A percentile compares a stretch with the other conserved stretches of the same genome.
Conservation (phyloP, 64 coral and sea anemone species). For the Pocillopora verrucosa region DNA sequence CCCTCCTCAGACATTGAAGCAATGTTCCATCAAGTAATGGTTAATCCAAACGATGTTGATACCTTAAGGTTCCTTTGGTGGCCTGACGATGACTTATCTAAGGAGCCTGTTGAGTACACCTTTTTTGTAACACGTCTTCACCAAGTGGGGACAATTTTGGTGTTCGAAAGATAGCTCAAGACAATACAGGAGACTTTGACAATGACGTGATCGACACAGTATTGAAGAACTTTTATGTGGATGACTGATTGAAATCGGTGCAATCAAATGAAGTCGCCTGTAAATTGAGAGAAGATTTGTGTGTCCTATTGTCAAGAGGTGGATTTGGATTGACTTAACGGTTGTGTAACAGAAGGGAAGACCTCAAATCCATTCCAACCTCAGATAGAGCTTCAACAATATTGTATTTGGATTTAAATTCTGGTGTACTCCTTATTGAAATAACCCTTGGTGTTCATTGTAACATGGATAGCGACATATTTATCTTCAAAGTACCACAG, state of each 20-base stretch:
- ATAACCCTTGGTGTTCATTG: conserved; percentile 3
- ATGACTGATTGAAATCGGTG: not conserved
- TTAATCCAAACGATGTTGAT: not conserved
- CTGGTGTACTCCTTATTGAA: not conserved
- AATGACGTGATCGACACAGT: not conserved
- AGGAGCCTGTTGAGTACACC: not conserved
- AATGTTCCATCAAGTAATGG: not conserved
- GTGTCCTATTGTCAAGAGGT: not conserved
- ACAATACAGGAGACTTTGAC: not conserved
- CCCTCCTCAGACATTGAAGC: not conserved
- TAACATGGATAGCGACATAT: not conserved
- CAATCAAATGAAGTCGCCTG: not conserved
- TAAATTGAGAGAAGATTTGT: not conserved
- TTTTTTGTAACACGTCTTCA: not conserved
- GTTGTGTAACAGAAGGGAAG: not conserved
- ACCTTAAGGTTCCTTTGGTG: not conserved
- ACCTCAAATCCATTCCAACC: not conserved
- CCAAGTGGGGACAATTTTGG: not conserved
- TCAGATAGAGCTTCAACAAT: not conserved
- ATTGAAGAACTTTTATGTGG: not conserved
- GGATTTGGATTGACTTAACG: not conserved
- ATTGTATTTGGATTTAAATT: not conserved
- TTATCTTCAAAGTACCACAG: not conserved
- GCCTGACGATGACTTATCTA: no score
- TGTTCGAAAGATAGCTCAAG: not conserved